These are phyloP conservation scores for Thecocarcelia acutangulata DNA, from an alignment of 2,888 invertebrate genomes.

Conservation along the genomic window DNA sequence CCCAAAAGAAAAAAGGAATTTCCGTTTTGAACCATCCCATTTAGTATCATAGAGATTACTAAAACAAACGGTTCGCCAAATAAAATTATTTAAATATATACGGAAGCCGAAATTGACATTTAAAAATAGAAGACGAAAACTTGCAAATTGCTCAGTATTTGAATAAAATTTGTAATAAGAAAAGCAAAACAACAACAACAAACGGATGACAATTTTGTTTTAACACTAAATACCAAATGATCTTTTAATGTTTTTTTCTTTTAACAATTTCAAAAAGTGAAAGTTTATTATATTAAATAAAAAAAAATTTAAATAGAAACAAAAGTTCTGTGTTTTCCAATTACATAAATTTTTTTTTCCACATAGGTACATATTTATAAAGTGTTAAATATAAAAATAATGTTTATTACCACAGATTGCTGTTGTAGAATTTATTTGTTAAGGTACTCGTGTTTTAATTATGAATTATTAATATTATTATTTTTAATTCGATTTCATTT, in stretches of 20 bases:
- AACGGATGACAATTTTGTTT: conserved; percentile 3
- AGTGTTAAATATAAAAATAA: neutral
- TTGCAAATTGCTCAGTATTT: conserved; percentile 2
- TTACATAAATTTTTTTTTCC: too few relatives aligned
- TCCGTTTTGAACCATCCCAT: conserved; percentile 31
- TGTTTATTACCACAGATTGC: conserved; percentile 9
- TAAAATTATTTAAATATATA: conserved; percentile 26
- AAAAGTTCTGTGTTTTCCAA: conserved; percentile 8
- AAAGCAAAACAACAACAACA: neutral
- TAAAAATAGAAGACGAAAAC: conserved; percentile 29
- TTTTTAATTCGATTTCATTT: conserved; percentile 2
- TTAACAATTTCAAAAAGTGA: neutral
- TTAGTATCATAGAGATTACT: conserved; percentile 52
- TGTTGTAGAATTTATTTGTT: conserved; percentile 18
- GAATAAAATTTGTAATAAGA: neutral
- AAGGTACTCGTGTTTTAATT: conserved; percentile 43
- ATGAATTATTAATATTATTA: neutral
- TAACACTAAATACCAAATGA: neutral
- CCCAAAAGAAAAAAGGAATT: conserved; percentile 49
- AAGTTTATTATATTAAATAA: neutral
- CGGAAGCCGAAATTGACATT: conserved; percentile 40
- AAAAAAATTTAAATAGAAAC: conserved; percentile 17
- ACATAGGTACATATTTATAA: too few relatives aligned
- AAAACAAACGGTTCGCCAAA: conserved; percentile 56
- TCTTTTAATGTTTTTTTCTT: too few relatives aligned